phyloP scores from a whole-genome alignment of 2,113 vertebrate species.

The Ramphastos sulfuratus region DNA sequence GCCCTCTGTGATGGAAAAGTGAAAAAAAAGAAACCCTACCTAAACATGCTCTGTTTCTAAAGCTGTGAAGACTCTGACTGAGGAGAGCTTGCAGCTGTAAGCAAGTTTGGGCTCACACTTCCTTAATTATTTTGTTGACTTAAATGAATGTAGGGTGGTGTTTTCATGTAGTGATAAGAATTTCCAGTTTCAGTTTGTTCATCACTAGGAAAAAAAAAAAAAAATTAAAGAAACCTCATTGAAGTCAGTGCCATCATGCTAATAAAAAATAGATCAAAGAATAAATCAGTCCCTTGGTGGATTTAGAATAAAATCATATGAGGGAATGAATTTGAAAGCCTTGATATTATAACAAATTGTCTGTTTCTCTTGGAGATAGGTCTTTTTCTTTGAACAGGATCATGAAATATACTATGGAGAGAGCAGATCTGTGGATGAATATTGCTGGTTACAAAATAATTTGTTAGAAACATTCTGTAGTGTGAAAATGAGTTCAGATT shows the following conservation, averaged over 20 bases:
- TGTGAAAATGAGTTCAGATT: not conserved
- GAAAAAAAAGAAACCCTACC: not conserved
- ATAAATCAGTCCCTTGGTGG: not conserved
- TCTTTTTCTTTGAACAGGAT: not conserved
- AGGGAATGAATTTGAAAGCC: constrained; percentile 40
- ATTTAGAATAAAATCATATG: constrained; percentile 39
- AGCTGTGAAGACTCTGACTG: not conserved
- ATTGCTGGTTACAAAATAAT: not conserved
- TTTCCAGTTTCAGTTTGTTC: constrained; percentile 40
- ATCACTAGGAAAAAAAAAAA: not conserved
- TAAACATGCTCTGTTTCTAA: not conserved
- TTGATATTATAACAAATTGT: constrained; percentile 35
- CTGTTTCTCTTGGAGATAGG: constrained; percentile 9
- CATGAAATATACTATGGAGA: not conserved
- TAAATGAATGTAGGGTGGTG: not conserved
- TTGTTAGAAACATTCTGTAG: not conserved
- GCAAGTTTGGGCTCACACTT: not conserved
- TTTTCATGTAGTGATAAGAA: constrained; percentile 5
- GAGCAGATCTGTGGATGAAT: not conserved
- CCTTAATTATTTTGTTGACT: not conserved
- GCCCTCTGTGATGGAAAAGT: not conserved
- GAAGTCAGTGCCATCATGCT: not conserved
- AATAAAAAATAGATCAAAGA: constrained; percentile 58
- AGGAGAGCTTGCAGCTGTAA: not conserved
- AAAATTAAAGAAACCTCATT: constrained; percentile 11